A percentile compares a stretch with the other conserved stretches of the same genome.
phyloP scores from a whole-genome alignment of 2,797 vertebrate genomes.

The Hemitrygon akajei region DNA sequence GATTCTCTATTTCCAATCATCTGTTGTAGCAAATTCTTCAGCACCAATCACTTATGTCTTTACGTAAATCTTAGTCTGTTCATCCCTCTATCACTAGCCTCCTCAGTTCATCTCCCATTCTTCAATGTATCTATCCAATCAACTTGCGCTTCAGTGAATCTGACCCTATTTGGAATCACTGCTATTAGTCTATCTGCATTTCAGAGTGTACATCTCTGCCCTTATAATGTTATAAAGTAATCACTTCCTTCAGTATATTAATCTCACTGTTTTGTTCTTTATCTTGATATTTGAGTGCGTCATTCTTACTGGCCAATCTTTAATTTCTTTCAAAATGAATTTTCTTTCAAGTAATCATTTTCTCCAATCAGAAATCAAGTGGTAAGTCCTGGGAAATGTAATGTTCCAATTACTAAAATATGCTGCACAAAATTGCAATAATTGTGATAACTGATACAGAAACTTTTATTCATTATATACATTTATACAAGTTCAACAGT shows the following conservation, averaged over 20 bases:
- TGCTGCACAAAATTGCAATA: neutral
- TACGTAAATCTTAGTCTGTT: neutral
- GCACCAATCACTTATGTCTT: neutral
- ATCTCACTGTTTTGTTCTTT: neutral
- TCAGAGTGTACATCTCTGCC: neutral
- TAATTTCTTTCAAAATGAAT: neutral
- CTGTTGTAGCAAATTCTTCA: neutral
- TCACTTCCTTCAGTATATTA: neutral
- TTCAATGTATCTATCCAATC: neutral
- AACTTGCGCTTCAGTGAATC: neutral
- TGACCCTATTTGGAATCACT: neutral
- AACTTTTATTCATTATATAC: neutral
- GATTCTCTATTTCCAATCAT: neutral
- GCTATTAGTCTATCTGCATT: too few relatives aligned
- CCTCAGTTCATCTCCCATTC: neutral
- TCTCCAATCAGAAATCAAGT: neutral
- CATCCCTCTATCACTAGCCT: neutral
- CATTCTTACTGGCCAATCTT: neutral
- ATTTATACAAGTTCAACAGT: neutral
- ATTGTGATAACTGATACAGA: neutral
- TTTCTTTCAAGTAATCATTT: neutral
- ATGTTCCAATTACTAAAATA: neutral
- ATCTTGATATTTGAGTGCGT: neutral
- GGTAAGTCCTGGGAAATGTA: conserved; percentile 21
- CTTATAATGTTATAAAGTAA: neutral